Conservation (phyloP, 2,888 invertebrate species). For the Leptopilina myrica region DNA sequence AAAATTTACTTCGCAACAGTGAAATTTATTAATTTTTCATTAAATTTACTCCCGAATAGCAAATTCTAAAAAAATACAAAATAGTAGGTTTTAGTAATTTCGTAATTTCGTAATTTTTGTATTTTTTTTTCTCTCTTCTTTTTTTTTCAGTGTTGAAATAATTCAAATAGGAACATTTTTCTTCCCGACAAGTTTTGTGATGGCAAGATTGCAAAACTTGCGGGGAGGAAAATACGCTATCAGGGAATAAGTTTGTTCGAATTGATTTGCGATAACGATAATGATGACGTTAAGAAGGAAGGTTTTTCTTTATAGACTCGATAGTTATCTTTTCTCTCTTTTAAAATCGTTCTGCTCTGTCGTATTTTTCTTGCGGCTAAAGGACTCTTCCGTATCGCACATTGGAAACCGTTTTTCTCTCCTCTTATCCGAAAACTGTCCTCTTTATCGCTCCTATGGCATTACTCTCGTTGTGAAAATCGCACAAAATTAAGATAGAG, state of each 20-base stretch:
- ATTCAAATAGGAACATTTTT: too few species aligned
- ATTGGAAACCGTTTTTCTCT: conserved; percentile 17
- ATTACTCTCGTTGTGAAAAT: not conserved
- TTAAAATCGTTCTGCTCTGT: conserved; percentile 12
- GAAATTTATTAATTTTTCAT: too few species aligned
- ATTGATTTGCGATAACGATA: conserved; percentile 38
- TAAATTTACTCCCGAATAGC: too few species aligned
- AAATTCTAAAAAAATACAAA: too few species aligned
- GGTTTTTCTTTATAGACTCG: conserved; percentile 13
- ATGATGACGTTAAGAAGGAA: conserved; percentile 4
- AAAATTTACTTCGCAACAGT: too few species aligned
- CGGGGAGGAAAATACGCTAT: too few species aligned
- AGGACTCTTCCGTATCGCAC: conserved; percentile 5
- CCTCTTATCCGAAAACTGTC: conserved; percentile 5
- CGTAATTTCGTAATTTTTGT: not conserved
- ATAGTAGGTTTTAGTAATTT: too few species aligned
- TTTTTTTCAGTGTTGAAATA: too few species aligned
- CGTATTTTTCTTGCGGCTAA: conserved; percentile 14
- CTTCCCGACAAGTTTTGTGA: too few species aligned
- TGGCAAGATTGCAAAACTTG: too few species aligned
- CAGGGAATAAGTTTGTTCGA: not conserved
- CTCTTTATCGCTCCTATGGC: conserved; percentile 10
- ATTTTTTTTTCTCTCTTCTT: too few species aligned
- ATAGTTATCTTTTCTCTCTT: conserved; percentile 14
- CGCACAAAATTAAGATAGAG: not conserved